phyloP scores from a whole-genome alignment of 2,888 invertebrate species.

The Tricholauxania praeusta region DNA sequence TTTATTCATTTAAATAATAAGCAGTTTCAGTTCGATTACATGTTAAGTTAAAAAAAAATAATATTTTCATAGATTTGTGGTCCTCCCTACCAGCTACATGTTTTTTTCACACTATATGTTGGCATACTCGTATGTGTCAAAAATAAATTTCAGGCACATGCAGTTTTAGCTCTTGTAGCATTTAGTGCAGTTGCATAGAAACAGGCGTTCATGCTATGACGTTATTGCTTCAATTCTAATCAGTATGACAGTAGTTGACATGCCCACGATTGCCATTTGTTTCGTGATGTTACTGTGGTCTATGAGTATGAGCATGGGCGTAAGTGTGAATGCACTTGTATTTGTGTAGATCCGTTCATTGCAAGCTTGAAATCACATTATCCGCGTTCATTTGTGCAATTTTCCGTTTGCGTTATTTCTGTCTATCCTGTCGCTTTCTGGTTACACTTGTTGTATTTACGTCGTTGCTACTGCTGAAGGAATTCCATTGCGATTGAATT shows the following conservation, averaged over 20 bases:
- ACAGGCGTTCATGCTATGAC: not conserved
- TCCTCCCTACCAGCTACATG: too few species aligned
- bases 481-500: constrained; percentile 6
- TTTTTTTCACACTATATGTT: not conserved
- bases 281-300: not conserved
- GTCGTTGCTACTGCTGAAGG: not conserved
- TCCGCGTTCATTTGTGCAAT: constrained; percentile 14
- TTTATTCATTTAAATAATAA: too few species aligned
- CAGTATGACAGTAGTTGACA: constrained; percentile 17
- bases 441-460: not conserved
- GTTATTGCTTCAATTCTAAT: constrained; percentile 25
- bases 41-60: too few species aligned
- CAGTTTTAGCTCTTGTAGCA: not conserved
- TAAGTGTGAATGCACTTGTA: not conserved
- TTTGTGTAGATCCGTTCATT: constrained; percentile 7
- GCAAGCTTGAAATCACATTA: constrained; percentile 3
- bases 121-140: constrained; percentile 7
- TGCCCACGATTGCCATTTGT: constrained; percentile 1
- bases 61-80: too few species aligned
- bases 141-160: constrained; percentile 1
- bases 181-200: constrained; percentile 8
- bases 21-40: too few species aligned
- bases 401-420: constrained; percentile 4
- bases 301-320: not conserved
- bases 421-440: not conserved